Percentiles rank a stretch among this genome's conserved stretches.
Evolutionary conservation across 2,888 invertebrate genomes (phyloP).

Genomic region (Athetis lepigone): DNA sequence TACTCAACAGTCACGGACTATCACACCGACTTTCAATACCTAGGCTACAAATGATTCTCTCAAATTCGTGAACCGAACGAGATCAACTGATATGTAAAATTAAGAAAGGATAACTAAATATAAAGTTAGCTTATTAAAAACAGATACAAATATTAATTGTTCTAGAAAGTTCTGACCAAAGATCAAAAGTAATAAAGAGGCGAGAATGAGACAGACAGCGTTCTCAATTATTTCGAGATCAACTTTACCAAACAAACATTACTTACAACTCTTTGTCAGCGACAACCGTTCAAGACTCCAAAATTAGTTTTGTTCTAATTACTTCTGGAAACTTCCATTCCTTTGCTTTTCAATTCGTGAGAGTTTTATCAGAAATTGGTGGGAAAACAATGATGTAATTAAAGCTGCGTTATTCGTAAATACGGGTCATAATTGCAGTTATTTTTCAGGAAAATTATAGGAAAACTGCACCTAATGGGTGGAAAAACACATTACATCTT

Average conservation of each 20-base stretch:
- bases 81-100: too few relatives aligned
- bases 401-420: not conserved
- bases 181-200: constrained; percentile 34
- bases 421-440: not conserved
- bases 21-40: too few relatives aligned
- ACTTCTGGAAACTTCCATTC: constrained; percentile 75
- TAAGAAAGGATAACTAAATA: too few relatives aligned
- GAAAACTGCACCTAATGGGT: too few relatives aligned
- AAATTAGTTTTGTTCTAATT: constrained; percentile 82
- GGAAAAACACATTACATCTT: too few relatives aligned
- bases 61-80: too few relatives aligned
- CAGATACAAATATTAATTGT: not conserved
- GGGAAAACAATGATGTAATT: constrained; percentile 11
- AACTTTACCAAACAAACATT: constrained; percentile 71
- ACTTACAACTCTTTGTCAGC: constrained; percentile 74
- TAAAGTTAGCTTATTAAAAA: too few relatives aligned
- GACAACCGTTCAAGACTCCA: constrained; percentile 74
- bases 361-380: constrained; percentile 13
- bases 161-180: not conserved
- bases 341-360: constrained; percentile 72
- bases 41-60: too few relatives aligned
- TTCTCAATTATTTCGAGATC: constrained; percentile 61
- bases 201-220: constrained; percentile 40
- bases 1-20: too few relatives aligned
- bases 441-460: too few relatives aligned